Evolutionary conservation across 2,888 invertebrate genomes (phyloP).

Genomic region (Mesopsocus fuscifrons): DNA sequence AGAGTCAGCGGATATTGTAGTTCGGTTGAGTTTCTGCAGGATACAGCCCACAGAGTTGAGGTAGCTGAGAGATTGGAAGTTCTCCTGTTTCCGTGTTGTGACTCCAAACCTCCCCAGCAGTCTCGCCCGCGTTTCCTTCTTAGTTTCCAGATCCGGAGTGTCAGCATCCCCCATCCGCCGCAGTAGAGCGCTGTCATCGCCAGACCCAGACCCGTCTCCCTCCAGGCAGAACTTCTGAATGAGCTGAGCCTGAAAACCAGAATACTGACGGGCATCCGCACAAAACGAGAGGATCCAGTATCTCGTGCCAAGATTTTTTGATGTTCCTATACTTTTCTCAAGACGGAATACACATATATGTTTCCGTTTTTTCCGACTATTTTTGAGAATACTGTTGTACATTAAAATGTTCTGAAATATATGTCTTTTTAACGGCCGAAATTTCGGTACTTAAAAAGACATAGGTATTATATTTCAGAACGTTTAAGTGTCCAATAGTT

Average conservation of each 20-base stretch:
- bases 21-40: background rate
- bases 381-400: too few species aligned
- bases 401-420: too few species aligned
- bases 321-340: too few species aligned
- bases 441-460: background rate
- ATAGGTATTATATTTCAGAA: too few species aligned
- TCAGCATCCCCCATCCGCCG: background rate
- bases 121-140: background rate
- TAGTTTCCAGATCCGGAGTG: background rate
- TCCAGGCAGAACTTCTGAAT: background rate
- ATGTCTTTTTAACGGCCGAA: too few species aligned
- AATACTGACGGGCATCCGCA: too few species aligned
- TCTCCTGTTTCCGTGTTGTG: background rate
- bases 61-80: background rate
- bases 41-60: slow-evolving; percentile 4
- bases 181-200: background rate
- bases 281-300: too few species aligned
- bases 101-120: background rate
- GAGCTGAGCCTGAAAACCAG: background rate
- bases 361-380: too few species aligned
- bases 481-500: too few species aligned
- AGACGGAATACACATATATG: too few species aligned
- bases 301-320: too few species aligned
- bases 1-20: background rate
- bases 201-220: background rate